These are phyloP conservation scores for Arctia plantaginis DNA, from an alignment of 2,888 invertebrate genomes.

Conservation along the genomic window DNA sequence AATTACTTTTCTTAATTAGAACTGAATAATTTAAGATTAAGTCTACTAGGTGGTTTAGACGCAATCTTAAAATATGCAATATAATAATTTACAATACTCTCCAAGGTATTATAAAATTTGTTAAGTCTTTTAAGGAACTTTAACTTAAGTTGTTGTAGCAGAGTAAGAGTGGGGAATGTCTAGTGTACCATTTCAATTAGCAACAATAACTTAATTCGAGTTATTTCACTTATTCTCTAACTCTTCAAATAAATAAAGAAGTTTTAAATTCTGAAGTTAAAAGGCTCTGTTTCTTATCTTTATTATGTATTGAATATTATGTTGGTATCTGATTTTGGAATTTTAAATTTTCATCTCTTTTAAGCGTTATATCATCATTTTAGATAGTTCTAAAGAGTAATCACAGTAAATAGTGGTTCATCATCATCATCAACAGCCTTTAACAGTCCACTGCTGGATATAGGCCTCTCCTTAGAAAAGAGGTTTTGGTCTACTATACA, in stretches of 20 bases:
- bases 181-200: background rate
- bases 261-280: background rate
- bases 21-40: background rate
- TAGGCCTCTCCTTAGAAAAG: too few species aligned
- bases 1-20: background rate
- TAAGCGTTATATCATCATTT: background rate
- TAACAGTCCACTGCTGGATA: too few species aligned
- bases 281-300: background rate
- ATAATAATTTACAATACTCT: background rate
- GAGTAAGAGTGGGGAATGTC: background rate
- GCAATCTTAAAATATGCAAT: background rate
- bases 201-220: background rate
- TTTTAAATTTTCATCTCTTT: background rate
- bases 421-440: too few species aligned
- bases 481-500: too few species aligned
- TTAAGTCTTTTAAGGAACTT: background rate
- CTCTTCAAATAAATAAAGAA: background rate
- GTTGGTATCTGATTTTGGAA: background rate
- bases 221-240: background rate
- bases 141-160: background rate
- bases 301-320: background rate
- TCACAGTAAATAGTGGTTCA: too few species aligned
- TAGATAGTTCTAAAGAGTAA: background rate
- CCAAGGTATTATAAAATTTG: background rate
- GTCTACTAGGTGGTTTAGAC: background rate